Evolutionary conservation across 35 echinoderm and acorn worm species (phyloP).

Genomic region (Diadema setosum): DNA sequence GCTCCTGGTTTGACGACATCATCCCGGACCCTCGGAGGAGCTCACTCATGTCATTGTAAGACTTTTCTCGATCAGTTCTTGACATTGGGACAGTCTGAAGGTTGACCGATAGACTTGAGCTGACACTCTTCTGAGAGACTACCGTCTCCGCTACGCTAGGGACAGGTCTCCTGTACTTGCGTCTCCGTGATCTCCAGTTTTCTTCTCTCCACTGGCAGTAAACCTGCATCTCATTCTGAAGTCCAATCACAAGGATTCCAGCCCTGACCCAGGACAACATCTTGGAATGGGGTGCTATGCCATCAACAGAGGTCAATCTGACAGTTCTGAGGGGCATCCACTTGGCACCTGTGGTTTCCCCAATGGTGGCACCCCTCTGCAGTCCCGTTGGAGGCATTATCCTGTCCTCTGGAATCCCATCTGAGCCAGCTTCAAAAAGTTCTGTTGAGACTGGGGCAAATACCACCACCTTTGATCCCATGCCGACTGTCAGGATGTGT

Average conservation of each 20-base stretch:
- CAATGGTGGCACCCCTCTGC: neutral
- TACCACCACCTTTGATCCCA: constrained; percentile 73
- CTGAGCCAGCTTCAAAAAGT: neutral
- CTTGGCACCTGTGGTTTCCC: constrained; percentile 41
- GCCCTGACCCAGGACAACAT: constrained; percentile 98
- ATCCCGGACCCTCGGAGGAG: constrained; percentile 23
- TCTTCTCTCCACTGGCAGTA: constrained; percentile 94
- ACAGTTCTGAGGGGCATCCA: constrained; percentile 78
- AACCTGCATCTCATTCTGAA: constrained; percentile 98
- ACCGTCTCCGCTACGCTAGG: neutral
- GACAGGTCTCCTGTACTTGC: neutral
- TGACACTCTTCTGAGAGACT: neutral
- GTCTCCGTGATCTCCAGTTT: neutral
- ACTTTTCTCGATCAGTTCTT: constrained; percentile 80
- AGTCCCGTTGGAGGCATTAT: constrained; percentile 4
- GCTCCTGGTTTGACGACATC: constrained; percentile 5
- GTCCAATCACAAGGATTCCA: constrained; percentile 84
- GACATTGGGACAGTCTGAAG: constrained; percentile 79
- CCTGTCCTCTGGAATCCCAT: neutral
- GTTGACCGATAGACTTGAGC: constrained; percentile 61
- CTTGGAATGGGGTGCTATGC: constrained; percentile 79
- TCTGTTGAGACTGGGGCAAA: constrained; percentile 71
- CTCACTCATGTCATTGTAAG: constrained; percentile 78
- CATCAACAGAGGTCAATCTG: constrained; percentile 66
- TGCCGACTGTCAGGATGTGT: constrained; percentile 82